These are phyloP conservation scores for Cynoglossus semilaevis DNA, from an alignment of 2,113 vertebrate species.

Conservation along the genomic window DNA sequence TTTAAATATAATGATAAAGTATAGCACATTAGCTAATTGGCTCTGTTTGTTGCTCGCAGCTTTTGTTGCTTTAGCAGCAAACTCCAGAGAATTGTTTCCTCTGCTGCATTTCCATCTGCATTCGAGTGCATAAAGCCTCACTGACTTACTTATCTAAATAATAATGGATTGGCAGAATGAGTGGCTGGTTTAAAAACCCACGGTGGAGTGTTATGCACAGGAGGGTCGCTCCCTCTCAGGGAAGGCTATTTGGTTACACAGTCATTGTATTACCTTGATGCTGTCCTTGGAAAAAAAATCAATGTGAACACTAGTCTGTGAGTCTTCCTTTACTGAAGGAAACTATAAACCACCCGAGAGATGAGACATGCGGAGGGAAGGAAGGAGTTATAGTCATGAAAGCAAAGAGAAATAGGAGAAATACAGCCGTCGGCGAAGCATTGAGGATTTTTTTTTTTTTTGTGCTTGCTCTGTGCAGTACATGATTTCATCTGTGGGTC, in stretches of 20 bases:
- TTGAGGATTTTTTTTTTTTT: slow-evolving; percentile 7
- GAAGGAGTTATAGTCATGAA: slow-evolving; percentile 10
- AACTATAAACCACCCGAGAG: slow-evolving; percentile 42
- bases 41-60: background rate
- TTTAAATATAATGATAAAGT: too few relatives aligned
- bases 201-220: slow-evolving; percentile 10
- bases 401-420: background rate
- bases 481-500: slow-evolving; percentile 55
- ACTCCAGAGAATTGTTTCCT: background rate
- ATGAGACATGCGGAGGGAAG: background rate
- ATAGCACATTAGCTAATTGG: too few relatives aligned
- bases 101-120: slow-evolving; percentile 17
- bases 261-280: slow-evolving; percentile 54
- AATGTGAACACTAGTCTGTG: slow-evolving; percentile 42
- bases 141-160: slow-evolving; percentile 5
- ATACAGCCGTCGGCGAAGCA: background rate
- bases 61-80: background rate
- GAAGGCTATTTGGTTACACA: slow-evolving; percentile 45
- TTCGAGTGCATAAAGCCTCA: background rate
- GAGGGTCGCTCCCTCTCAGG: slow-evolving; percentile 18
- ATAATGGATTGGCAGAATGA: slow-evolving; percentile 51
- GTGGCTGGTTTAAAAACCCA: slow-evolving; percentile 28
- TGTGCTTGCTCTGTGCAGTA: slow-evolving; percentile 33
- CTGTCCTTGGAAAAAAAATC: slow-evolving; percentile 59
- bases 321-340: slow-evolving; percentile 45